These are phyloP conservation scores for Phoebastria nigripes DNA, from an alignment of 2,797 vertebrate species.

Conservation along the genomic window DNA sequence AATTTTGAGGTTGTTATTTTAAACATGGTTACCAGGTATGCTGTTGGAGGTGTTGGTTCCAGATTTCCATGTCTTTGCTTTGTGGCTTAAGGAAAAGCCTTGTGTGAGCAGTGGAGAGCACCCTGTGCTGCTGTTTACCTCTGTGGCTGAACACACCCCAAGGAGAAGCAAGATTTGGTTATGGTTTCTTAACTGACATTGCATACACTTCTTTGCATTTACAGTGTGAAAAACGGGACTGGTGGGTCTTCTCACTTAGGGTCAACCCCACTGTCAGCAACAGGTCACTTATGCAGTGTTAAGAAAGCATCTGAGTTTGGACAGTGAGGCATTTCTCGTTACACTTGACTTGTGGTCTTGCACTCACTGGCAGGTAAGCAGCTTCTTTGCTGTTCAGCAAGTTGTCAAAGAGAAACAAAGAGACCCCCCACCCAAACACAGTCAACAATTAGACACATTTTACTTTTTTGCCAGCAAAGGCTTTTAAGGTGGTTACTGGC, in stretches of 20 bases:
- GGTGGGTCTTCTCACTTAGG: not conserved
- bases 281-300: not conserved
- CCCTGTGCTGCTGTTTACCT: not conserved
- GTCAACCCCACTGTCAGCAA: not conserved
- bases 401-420: not conserved
- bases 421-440: not conserved
- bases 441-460: not conserved
- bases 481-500: not conserved
- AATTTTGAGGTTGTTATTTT: not conserved
- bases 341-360: not conserved
- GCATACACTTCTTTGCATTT: not conserved
- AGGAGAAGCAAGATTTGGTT: not conserved
- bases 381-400: not conserved
- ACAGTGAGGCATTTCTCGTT: not conserved
- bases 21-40: not conserved
- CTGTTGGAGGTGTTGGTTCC: not conserved
- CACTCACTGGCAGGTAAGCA: not conserved
- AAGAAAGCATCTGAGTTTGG: not conserved
- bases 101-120: not conserved
- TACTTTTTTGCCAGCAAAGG: not conserved
- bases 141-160: not conserved
- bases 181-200: not conserved
- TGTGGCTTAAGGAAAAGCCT: not conserved
- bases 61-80: not conserved
- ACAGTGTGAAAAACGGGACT: not conserved